phyloP scores from a whole-genome alignment of 2,797 vertebrate genomes.

The Gorsachius magnificus region DNA sequence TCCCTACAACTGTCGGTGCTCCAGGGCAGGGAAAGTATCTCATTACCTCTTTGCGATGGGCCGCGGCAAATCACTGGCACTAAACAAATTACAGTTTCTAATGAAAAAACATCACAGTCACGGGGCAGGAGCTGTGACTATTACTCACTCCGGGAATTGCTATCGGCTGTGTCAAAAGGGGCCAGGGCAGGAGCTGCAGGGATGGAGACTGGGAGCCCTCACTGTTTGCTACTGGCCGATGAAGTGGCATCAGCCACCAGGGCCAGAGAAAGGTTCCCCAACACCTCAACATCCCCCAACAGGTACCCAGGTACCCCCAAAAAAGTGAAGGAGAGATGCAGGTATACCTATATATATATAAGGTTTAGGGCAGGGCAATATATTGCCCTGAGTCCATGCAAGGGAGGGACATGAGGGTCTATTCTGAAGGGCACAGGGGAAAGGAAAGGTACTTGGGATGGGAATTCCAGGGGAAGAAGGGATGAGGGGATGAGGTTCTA shows the following conservation, averaged over 20 bases:
- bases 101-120: not conserved
- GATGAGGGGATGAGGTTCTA: not conserved
- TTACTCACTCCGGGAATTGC: not conserved
- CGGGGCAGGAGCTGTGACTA: not conserved
- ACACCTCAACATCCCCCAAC: not conserved
- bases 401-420: not conserved
- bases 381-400: not conserved
- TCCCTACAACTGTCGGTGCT: not conserved
- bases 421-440: not conserved
- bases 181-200: not conserved
- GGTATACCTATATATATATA: not conserved
- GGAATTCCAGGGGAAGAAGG: not conserved
- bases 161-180: not conserved
- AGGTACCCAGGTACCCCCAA: not conserved
- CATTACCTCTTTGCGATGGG: not conserved
- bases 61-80: not conserved
- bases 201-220: not conserved
- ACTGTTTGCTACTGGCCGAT: accelerated
- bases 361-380: not conserved
- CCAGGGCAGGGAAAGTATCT: not conserved
- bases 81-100: not conserved
- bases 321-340: not conserved
- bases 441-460: not conserved
- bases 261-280: not conserved
- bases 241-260: not conserved